phyloP scores from a whole-genome alignment of 2,797 vertebrate species.

The Dryobates pubescens region DNA sequence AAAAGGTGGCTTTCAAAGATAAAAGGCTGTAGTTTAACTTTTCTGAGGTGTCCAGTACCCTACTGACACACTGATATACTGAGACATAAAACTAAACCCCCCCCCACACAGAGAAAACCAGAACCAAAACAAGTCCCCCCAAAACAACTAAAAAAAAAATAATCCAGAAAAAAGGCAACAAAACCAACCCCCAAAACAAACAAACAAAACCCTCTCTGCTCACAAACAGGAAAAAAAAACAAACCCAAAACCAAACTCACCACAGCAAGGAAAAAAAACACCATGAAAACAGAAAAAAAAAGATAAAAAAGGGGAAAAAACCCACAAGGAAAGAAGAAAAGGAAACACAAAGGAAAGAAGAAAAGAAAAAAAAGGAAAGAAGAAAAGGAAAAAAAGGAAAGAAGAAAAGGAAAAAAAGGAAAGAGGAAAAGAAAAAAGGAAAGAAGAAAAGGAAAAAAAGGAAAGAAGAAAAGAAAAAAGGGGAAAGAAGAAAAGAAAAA shows the following conservation, averaged over 20 bases:
- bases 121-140: too few relatives aligned
- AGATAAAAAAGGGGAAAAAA: too few relatives aligned
- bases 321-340: too few relatives aligned
- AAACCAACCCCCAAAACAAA: too few relatives aligned
- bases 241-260: not conserved
- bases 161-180: not conserved
- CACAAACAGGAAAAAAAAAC: not conserved
- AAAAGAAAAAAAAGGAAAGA: too few relatives aligned
- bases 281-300: not conserved
- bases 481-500: too few relatives aligned
- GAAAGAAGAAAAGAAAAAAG: not conserved
- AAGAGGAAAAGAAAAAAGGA: too few relatives aligned
- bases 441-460: too few relatives aligned
- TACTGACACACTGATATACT: not conserved
- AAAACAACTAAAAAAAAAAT: not conserved
- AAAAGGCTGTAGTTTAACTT: not conserved
- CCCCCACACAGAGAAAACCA: not conserved
- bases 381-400: too few relatives aligned
- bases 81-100: not conserved
- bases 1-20: not conserved
- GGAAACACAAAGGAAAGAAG: too few relatives aligned
- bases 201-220: not conserved
- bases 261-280: too few relatives aligned
- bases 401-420: too few relatives aligned
- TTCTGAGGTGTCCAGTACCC: not conserved